phyloP scores from a whole-genome alignment of 1,140 invertebrate species.

The Rhyacophila brunnea region DNA sequence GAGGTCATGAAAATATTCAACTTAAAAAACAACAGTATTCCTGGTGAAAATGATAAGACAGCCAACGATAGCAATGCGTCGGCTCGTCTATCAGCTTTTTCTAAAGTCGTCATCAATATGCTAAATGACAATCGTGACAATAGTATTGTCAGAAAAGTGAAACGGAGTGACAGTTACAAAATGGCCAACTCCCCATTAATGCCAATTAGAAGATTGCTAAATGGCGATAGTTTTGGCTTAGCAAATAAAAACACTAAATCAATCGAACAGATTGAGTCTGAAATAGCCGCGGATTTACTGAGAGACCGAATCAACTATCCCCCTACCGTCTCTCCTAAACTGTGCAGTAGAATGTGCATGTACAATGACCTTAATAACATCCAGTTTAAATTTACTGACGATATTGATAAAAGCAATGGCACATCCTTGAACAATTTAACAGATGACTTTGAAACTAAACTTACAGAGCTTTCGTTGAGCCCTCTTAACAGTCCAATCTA shows the following conservation, averaged over 20 bases:
- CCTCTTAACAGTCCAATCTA: slow-evolving; percentile 47
- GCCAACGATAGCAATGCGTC: slow-evolving; percentile 2
- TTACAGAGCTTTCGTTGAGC: slow-evolving; percentile 47
- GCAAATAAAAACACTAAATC: slow-evolving; percentile 51
- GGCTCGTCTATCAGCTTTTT: slow-evolving; percentile 22
- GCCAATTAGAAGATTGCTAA: slow-evolving; percentile 54
- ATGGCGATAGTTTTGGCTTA: slow-evolving; percentile 48
- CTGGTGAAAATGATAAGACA: neutral
- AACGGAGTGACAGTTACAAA: slow-evolving; percentile 83
- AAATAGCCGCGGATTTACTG: slow-evolving; percentile 62
- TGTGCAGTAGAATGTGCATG: slow-evolving; percentile 28
- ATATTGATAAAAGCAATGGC: slow-evolving; percentile 18
- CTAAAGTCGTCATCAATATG: slow-evolving; percentile 28
- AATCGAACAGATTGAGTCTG: slow-evolving; percentile 58
- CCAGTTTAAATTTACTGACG: slow-evolving; percentile 31
- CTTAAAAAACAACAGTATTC: slow-evolving; percentile 34
- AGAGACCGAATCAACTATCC: slow-evolving; percentile 70
- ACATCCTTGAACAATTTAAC: slow-evolving; percentile 14
- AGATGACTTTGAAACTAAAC: slow-evolving; percentile 42
- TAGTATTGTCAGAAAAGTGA: slow-evolving; percentile 56
- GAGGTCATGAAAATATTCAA: slow-evolving; percentile 53
- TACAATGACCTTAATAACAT: slow-evolving; percentile 31
- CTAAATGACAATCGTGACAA: slow-evolving; percentile 38
- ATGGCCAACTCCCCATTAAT: slow-evolving; percentile 73
- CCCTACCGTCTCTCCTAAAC: slow-evolving; percentile 57